These are phyloP conservation scores for Strix occidentalis DNA, from an alignment of 2,797 vertebrate genomes.

Conservation along the genomic window DNA sequence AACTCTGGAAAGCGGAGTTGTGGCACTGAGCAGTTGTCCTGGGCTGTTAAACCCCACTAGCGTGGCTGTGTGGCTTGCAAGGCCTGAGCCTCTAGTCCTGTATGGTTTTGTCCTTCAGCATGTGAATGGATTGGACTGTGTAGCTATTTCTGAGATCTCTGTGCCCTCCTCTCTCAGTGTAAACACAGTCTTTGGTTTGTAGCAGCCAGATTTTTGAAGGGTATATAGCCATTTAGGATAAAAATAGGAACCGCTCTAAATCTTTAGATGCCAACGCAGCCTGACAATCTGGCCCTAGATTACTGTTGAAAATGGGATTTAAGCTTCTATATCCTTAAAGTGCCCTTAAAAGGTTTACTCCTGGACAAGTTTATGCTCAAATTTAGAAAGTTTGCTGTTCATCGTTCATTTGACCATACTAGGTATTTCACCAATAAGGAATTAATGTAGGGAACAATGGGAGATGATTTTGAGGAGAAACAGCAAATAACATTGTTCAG, in stretches of 20 bases:
- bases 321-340: not conserved
- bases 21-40: not conserved
- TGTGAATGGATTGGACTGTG: not conserved
- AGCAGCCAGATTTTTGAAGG: not conserved
- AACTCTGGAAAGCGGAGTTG: not conserved
- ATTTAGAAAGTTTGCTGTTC: not conserved
- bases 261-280: not conserved
- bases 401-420: not conserved
- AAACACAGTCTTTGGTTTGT: not conserved
- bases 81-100: not conserved
- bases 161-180: not conserved
- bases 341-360: slow-evolving; percentile 42
- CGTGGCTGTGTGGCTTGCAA: accelerated
- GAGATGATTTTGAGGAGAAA: not conserved
- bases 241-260: not conserved
- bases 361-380: not conserved
- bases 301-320: not conserved
- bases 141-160: not conserved
- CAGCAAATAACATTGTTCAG: not conserved
- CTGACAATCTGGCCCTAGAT: not conserved
- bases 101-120: not conserved
- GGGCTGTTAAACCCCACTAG: not conserved
- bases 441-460: slow-evolving; percentile 6
- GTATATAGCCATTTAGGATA: not conserved
- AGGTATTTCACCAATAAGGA: slow-evolving; percentile 13